Percentiles rank a stretch among this genome's conserved stretches.
Evolutionary conservation across 2,888 invertebrate genomes (phyloP).

Genomic region (Chrysomela aeneicollis): DNA sequence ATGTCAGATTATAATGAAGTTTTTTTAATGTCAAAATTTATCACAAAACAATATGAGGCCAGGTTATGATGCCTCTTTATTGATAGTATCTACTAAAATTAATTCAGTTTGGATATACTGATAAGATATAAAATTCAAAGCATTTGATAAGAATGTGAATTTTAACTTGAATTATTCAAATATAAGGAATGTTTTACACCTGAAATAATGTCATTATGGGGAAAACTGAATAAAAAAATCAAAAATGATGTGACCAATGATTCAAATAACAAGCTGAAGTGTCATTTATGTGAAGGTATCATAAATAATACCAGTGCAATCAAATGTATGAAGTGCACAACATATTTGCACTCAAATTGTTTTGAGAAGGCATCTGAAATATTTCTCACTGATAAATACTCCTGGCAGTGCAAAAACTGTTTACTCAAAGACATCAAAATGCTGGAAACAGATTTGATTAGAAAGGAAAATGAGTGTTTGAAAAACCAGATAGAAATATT

Average conservation of each 20-base stretch:
- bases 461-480: conserved; percentile 44
- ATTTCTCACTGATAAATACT: conserved; percentile 39
- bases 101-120: neutral
- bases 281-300: conserved; percentile 39
- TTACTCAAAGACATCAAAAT: conserved; percentile 29
- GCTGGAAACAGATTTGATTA: conserved; percentile 36
- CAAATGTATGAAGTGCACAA: conserved; percentile 42
- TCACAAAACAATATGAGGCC: no score
- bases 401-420: conserved; percentile 45
- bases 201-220: conserved; percentile 36
- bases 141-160: conserved; percentile 25
- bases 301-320: conserved; percentile 45
- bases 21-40: neutral
- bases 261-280: conserved; percentile 18
- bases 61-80: no score
- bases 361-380: conserved; percentile 43
- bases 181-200: conserved; percentile 3
- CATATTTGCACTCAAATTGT: conserved; percentile 44
- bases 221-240: conserved; percentile 27
- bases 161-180: neutral
- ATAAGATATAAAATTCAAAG: conserved; percentile 22
- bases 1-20: neutral
- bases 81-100: neutral
- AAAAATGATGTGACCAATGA: neutral
- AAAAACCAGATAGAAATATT: conserved; percentile 43